Percentiles rank a stretch among this genome's conserved stretches.
Evolutionary conservation across 1,140 invertebrate species (phyloP).

Genomic region (Lamellibrachia luymesi): DNA sequence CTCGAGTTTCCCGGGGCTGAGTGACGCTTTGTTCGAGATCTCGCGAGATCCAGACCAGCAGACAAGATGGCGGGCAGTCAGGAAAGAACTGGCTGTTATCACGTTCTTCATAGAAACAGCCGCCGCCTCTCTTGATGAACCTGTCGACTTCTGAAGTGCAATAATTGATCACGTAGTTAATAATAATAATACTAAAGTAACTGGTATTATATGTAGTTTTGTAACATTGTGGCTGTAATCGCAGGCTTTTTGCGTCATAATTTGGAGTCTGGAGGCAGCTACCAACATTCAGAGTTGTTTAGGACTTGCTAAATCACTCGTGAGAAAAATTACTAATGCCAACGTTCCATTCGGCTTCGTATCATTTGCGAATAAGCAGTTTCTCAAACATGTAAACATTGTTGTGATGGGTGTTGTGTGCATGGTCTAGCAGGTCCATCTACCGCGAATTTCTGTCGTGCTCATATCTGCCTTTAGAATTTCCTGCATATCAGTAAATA

Average conservation of each 20-base stretch:
- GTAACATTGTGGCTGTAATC: no score
- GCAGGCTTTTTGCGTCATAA: no score
- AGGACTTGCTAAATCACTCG: no score
- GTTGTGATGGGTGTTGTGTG: neutral
- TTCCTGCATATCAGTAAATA: no score
- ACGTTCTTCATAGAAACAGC: conserved; percentile 19
- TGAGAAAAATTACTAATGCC: no score
- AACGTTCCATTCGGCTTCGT: no score
- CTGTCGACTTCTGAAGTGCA: neutral
- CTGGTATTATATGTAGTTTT: no score
- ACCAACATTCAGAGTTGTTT: no score
- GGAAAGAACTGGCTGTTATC: neutral
- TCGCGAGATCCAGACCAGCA: neutral
- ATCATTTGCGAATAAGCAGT: no score
- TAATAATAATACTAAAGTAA: no score
- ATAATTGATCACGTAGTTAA: neutral
- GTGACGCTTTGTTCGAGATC: conserved; percentile 50
- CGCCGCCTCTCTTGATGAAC: neutral
- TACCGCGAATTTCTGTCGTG: neutral
- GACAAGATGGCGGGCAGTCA: neutral
- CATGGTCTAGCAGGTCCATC: neutral
- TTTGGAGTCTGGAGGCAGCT: no score
- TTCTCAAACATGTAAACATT: neutral
- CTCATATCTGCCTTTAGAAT: neutral
- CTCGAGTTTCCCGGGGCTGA: conserved; percentile 56